Conservation (phyloP, 2,888 invertebrate species). For the Coelogynopora nodosa region DNA sequence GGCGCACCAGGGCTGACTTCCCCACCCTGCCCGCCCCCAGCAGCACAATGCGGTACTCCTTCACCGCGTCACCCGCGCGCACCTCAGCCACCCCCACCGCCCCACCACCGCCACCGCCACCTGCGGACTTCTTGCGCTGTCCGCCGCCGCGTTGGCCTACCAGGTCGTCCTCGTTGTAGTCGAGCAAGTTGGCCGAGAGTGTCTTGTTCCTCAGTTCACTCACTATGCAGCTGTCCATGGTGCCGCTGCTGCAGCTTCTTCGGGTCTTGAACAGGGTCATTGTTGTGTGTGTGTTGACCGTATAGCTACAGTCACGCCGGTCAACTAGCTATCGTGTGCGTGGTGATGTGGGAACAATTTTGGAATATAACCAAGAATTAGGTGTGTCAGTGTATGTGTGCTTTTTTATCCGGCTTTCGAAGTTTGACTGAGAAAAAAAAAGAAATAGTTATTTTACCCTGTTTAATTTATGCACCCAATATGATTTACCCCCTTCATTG, state of each 20-base stretch:
- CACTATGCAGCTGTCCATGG: background rate
- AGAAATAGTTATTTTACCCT: too few species aligned
- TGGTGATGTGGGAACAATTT: too few species aligned
- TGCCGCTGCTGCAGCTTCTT: conserved; percentile 4
- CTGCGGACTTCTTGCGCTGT: background rate
- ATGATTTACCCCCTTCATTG: too few species aligned
- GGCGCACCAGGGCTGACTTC: background rate
- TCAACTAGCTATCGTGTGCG: too few species aligned
- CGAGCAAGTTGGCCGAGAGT: background rate
- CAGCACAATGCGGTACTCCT: conserved; percentile 9
- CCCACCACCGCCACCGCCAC: background rate
- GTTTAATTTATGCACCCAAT: too few species aligned
- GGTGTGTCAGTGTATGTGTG: too few species aligned
- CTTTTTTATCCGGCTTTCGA: too few species aligned
- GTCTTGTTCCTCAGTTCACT: background rate
- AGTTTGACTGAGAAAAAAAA: too few species aligned
- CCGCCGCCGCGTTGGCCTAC: background rate
- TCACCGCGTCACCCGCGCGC: background rate
- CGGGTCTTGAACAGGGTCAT: too few species aligned
- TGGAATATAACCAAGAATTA: too few species aligned
- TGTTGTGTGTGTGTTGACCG: too few species aligned
- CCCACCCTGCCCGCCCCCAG: conserved; percentile 7
- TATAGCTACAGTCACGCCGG: too few species aligned
- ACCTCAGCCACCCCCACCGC: background rate
- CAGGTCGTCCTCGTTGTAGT: background rate